Percentiles rank a stretch among this genome's conserved stretches.
These are phyloP conservation scores for Lasaia peninsularis DNA, from an alignment of 1,140 invertebrate genomes.

Conservation along the genomic window DNA sequence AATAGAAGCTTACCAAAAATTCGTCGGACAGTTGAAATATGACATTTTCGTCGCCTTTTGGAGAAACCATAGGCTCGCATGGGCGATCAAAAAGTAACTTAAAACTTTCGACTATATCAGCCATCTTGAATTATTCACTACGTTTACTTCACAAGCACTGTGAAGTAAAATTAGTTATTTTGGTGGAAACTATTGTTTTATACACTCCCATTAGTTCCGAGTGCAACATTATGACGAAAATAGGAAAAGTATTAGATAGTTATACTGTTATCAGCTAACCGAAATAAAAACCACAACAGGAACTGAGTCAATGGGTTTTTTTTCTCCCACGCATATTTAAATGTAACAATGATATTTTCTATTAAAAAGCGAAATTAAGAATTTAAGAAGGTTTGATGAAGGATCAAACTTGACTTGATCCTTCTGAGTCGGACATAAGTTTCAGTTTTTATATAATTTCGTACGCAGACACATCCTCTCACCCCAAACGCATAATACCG, in stretches of 20 bases:
- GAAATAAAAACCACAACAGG: conserved; percentile 24
- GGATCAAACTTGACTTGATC: no score
- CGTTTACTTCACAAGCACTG: conserved; percentile 44
- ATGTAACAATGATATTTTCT: no score
- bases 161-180: conserved; percentile 27
- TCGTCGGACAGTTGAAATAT: conserved; percentile 55
- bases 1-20: conserved; percentile 51
- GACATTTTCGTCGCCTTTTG: conserved; percentile 57
- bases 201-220: conserved; percentile 27
- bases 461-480: no score
- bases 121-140: conserved; percentile 33
- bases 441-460: no score
- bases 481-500: no score
- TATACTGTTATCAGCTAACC: background rate
- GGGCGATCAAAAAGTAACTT: conserved; percentile 68
- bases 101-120: conserved; percentile 39
- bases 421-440: no score
- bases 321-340: no score
- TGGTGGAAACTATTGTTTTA: conserved; percentile 23
- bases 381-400: no score
- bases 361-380: no score
- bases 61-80: conserved; percentile 58
- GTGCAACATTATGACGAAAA: conserved; percentile 29
- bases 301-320: conserved; percentile 13
- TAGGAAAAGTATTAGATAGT: background rate